A percentile compares a stretch with the other conserved stretches of the same genome.
phyloP scores from a whole-genome alignment of 2,113 vertebrate genomes.

The Albula glossodonta region DNA sequence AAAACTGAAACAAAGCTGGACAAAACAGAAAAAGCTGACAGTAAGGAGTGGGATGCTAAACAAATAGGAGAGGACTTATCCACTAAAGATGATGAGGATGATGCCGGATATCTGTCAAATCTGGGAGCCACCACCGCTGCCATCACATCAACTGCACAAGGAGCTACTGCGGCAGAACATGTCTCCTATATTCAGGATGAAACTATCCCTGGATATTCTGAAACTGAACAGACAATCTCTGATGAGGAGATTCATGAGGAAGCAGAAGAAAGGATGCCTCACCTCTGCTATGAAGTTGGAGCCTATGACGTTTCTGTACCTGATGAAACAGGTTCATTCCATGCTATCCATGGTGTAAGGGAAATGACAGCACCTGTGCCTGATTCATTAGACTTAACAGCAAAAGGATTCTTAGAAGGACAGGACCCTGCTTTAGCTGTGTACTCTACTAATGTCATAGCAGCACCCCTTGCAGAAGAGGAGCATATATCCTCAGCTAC shows the following conservation, averaged over 20 bases:
- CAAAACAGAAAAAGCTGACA: conserved; percentile 48
- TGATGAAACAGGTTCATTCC: conserved; percentile 81
- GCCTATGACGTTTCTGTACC: conserved; percentile 84
- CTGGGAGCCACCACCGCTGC: conserved; percentile 69
- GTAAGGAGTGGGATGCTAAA: conserved; percentile 38
- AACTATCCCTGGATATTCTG: conserved; percentile 86
- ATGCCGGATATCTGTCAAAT: conserved; percentile 67
- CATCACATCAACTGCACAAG: conserved; percentile 61
- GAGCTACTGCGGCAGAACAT: conserved; percentile 71
- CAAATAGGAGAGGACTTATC: conserved; percentile 36
- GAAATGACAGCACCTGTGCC: conserved; percentile 66
- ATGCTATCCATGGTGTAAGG: conserved; percentile 78
- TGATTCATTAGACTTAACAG: conserved; percentile 46
- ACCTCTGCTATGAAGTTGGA: conserved; percentile 82
- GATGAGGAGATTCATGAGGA: conserved; percentile 98
- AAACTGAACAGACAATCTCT: conserved; percentile 89
- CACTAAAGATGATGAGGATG: conserved; percentile 60
- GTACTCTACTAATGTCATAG: conserved; percentile 86
- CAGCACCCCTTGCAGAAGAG: conserved; percentile 94
- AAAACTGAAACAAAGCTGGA: conserved; percentile 56
- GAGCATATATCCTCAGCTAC: conserved; percentile 96
- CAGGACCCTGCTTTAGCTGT: conserved; percentile 80
- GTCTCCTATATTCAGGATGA: conserved; percentile 88
- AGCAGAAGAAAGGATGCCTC: conserved; percentile 87
- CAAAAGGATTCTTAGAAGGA: conserved; percentile 71